Evolutionary conservation across 2,888 invertebrate genomes (phyloP).

Genomic region (Acanthosepion pharaonis): DNA sequence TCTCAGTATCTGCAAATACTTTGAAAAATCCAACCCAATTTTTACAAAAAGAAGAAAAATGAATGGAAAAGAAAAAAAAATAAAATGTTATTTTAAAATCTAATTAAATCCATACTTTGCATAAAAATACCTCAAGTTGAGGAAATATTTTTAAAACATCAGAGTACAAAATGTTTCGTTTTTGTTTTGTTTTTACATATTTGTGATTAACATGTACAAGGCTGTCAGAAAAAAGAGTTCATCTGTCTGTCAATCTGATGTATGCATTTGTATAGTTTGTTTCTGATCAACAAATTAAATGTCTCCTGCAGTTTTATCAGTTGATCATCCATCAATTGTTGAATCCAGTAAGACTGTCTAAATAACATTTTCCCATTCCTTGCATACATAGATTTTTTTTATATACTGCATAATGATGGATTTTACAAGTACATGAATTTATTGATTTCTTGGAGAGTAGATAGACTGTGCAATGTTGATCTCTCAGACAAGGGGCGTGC

Average conservation of each 20-base stretch:
- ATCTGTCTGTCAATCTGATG: neutral
- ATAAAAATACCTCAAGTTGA: neutral
- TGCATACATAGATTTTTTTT: neutral
- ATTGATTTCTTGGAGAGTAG: neutral
- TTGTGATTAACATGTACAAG: neutral
- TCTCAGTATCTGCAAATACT: neutral
- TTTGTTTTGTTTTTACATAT: neutral
- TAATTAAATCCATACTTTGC: neutral
- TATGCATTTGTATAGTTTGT: neutral
- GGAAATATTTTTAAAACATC: neutral
- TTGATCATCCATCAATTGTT: neutral
- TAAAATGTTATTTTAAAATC: neutral
- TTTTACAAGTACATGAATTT: neutral
- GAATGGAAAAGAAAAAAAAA: neutral
- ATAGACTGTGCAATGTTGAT: neutral
- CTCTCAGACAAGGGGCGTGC: neutral
- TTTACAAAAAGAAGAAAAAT: neutral
- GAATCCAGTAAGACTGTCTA: neutral
- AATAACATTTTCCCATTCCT: too few species aligned
- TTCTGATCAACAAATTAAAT: neutral
- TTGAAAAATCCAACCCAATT: neutral
- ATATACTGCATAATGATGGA: neutral
- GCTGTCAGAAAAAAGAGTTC: neutral
- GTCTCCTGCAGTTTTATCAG: neutral
- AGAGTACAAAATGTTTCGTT: neutral